Evolutionary conservation across 2,888 invertebrate species (phyloP), one percentile per base, ranked within the genome.

Genomic region (Terebella lapidaria): DNA sequence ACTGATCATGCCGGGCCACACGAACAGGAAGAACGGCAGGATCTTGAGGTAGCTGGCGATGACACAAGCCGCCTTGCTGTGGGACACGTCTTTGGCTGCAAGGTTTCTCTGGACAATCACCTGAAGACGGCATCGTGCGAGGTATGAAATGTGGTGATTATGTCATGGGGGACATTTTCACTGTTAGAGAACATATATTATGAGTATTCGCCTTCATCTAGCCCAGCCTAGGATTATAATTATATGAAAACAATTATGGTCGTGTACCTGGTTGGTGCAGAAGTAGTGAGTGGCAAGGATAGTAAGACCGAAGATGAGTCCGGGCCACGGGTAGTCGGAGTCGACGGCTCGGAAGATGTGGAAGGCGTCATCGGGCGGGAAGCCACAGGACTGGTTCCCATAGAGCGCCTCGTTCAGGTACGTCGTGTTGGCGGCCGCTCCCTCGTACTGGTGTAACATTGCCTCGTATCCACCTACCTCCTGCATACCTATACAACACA

Each of bases 101-200:
- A 84, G 70, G 35, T 81, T 81, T 54, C 84, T 69, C 72, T 84
- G 84, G 1, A 84, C 84, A 70, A 84, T 84, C 65, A 84, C 78
- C 83, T 84, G 30, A 30, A 54, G n/a, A n/a, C n/a, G n/a, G n/a
- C n/a, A n/a, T n/a, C n/a, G n/a, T n/a, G n/a, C n/a, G 42, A 0
- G 5, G 18, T n/a, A 47, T 10, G n/a, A n/a, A n/a, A n/a, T n/a
- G n/a, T n/a, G n/a, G n/a, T n/a, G n/a, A n/a, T n/a, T n/a, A 49
- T 10, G 10, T 20, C 10, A 18, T 15, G 10, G 42, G 18, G n/a
- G n/a, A n/a, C n/a, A n/a, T n/a, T n/a, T n/a, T n/a, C n/a, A n/a
- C n/a, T n/a, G n/a, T n/a, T n/a, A n/a, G n/a, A n/a, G n/a, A n/a
- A n/a, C n/a, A n/a, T n/a, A n/a, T n/a, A n/a, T n/a, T n/a, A n/a